phyloP scores from a whole-genome alignment of 2,113 vertebrate species.

The Narcine bancroftii region DNA sequence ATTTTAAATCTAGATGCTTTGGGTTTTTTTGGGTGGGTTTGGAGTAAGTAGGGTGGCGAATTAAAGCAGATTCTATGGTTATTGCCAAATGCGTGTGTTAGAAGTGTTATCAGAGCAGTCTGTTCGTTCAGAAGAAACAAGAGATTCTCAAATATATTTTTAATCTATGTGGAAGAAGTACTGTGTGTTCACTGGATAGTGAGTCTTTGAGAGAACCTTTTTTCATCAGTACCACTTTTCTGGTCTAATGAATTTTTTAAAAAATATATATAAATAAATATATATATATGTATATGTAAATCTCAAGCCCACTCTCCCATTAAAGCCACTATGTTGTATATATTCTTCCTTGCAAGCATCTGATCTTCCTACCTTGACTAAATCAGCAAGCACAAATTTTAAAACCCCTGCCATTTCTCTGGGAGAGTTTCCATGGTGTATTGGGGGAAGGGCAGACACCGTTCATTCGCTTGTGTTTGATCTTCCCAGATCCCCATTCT shows the following conservation, averaged over 20 bases:
- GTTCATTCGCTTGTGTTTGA: neutral
- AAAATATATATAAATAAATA: neutral
- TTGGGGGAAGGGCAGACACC: no score
- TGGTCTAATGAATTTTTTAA: constrained; percentile 32
- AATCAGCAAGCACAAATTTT: constrained; percentile 8
- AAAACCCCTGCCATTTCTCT: neutral
- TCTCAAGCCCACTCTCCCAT: constrained; percentile 21
- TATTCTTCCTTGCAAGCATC: constrained; percentile 31
- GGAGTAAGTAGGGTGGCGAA: neutral
- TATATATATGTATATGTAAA: neutral
- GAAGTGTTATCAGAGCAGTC: constrained; percentile 24
- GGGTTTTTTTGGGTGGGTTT: neutral
- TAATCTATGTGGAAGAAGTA: constrained; percentile 25
- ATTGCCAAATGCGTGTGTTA: constrained; percentile 31
- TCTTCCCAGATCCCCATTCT: neutral
- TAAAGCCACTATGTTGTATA: constrained; percentile 34
- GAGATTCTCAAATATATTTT: constrained; percentile 36
- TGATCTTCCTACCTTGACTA: neutral
- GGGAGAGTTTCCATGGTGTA: neutral
- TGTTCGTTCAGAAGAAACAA: neutral
- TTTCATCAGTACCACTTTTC: constrained; percentile 35
- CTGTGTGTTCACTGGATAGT: constrained; percentile 24
- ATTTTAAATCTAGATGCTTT: constrained; percentile 6
- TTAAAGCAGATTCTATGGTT: constrained; percentile 25
- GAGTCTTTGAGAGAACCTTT: constrained; percentile 29